These are phyloP conservation scores for Agrochola lota DNA, from an alignment of 2,888 invertebrate genomes.

Conservation along the genomic window DNA sequence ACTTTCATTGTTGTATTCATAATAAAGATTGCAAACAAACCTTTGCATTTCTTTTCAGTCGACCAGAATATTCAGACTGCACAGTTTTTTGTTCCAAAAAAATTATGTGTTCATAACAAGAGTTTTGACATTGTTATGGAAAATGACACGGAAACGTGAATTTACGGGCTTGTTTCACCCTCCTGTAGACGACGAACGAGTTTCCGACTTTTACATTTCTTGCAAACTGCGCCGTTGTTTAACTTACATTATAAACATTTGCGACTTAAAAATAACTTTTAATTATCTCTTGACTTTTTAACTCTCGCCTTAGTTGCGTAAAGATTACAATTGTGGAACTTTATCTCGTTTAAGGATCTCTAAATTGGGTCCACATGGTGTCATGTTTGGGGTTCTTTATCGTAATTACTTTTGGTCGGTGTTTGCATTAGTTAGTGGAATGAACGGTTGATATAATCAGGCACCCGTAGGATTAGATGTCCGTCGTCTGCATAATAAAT, in stretches of 20 bases:
- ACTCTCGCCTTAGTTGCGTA: constrained; percentile 20
- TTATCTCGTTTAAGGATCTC: constrained; percentile 40
- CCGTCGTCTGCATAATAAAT: constrained; percentile 79
- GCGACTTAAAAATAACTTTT: constrained; percentile 72
- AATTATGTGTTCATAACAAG: constrained; percentile 78
- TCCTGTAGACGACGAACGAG: constrained; percentile 78
- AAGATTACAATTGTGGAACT: constrained; percentile 28
- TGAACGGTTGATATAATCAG: constrained; percentile 75
- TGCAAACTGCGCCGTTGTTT: constrained; percentile 77
- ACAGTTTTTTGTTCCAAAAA: constrained; percentile 70
- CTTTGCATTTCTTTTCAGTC: constrained; percentile 45
- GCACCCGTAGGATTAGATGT: constrained; percentile 73
- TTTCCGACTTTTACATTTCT: constrained; percentile 81
- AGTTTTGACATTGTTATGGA: constrained; percentile 81
- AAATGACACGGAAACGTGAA: constrained; percentile 81
- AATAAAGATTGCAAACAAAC: constrained; percentile 46
- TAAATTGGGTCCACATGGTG: constrained; percentile 56
- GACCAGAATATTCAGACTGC: constrained; percentile 55
- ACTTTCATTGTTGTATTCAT: constrained; percentile 38
- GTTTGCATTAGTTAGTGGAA: constrained; percentile 74
- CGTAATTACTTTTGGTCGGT: constrained; percentile 72
- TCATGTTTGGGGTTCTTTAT: constrained; percentile 66
- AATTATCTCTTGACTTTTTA: constrained; percentile 66
- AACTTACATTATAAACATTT: constrained; percentile 81
- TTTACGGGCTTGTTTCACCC: constrained; percentile 78